Conservation (phyloP, 2,888 invertebrate species). For the Limnephilus auricula region DNA sequence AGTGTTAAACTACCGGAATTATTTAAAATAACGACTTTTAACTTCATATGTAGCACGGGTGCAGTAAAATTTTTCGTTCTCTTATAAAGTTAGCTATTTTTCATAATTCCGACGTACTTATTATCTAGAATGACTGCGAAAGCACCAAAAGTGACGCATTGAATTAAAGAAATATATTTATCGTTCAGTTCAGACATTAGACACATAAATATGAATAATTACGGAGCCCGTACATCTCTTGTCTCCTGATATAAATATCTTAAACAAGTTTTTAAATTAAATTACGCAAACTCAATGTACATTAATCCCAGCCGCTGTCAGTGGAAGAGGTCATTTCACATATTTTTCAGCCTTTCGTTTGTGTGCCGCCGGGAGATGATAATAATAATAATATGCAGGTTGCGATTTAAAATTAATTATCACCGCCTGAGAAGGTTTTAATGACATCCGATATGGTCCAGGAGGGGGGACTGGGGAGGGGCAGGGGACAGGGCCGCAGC, state of each 20-base stretch:
- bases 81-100: neutral
- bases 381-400: slow-evolving; percentile 4
- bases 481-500: neutral
- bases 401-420: slow-evolving; percentile 42
- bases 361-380: neutral
- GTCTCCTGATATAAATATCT: neutral
- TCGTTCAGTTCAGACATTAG: neutral
- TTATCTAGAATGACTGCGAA: too few relatives aligned
- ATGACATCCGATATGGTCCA: slow-evolving; percentile 44
- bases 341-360: slow-evolving; percentile 18
- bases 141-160: too few relatives aligned
- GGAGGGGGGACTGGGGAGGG: neutral
- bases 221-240: neutral
- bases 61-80: too few relatives aligned
- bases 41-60: too few relatives aligned
- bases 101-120: neutral
- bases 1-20: too few relatives aligned
- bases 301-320: slow-evolving; percentile 30
- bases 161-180: neutral
- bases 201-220: neutral
- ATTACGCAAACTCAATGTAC: slow-evolving; percentile 5
- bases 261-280: slow-evolving; percentile 16
- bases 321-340: neutral
- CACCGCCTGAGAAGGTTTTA: slow-evolving; percentile 28
- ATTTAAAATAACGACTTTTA: too few relatives aligned